Conservation (phyloP, 2,113 vertebrate species). For the Antechinus stuartii region DNA sequence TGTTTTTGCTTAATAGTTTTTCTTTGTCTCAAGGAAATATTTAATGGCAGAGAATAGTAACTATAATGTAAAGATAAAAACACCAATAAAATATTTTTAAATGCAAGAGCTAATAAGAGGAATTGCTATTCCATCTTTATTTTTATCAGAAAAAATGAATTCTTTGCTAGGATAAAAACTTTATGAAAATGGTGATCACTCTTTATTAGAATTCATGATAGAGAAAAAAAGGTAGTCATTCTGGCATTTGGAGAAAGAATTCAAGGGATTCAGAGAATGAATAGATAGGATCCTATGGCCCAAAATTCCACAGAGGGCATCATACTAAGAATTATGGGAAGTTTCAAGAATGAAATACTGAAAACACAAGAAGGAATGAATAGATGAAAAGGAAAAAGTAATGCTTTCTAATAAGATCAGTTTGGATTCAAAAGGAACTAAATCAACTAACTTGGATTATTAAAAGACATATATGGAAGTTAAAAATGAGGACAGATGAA, state of each 20-base stretch:
- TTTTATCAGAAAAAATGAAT: background rate
- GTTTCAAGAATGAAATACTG: background rate
- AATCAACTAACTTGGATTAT: background rate
- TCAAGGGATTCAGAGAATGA: background rate
- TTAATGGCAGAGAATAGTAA: background rate
- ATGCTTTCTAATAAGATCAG: background rate
- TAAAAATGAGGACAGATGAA: background rate
- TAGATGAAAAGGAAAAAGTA: background rate
- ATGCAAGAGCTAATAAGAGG: background rate
- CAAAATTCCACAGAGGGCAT: background rate
- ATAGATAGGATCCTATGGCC: background rate
- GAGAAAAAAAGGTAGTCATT: background rate
- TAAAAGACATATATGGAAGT: background rate
- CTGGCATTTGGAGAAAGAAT: background rate
- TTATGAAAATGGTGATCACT: background rate
- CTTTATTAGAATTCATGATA: background rate
- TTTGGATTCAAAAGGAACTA: background rate
- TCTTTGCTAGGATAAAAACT: background rate
- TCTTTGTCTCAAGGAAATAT: background rate
- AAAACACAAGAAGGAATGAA: background rate
- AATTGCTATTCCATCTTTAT: background rate
- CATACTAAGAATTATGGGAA: background rate
- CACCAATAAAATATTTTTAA: background rate
- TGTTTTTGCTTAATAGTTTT: background rate
- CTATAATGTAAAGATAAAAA: background rate